phyloP scores from a whole-genome alignment of 2,888 invertebrate species.

The Sthenelais limicola region DNA sequence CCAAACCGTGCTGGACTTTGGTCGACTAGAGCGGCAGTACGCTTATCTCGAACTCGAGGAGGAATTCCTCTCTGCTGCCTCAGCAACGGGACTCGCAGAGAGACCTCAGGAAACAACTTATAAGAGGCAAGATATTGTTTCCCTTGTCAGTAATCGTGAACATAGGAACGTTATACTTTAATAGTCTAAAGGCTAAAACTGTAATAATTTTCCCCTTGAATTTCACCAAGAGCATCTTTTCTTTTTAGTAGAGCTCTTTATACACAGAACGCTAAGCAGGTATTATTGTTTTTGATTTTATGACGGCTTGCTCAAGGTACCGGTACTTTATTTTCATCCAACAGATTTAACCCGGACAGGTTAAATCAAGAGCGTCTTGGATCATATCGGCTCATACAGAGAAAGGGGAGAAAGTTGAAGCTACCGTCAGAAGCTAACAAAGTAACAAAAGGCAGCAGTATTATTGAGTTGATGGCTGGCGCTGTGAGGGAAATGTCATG shows the following conservation, averaged over 20 bases:
- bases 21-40: conserved; percentile 56
- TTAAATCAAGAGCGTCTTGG: conserved; percentile 59
- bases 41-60: conserved; percentile 54
- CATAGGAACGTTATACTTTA: too few relatives aligned
- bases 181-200: too few relatives aligned
- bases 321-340: neutral
- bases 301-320: too few relatives aligned
- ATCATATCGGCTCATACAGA: conserved; percentile 51
- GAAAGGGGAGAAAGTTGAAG: conserved; percentile 55
- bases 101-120: conserved; percentile 56
- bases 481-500: conserved; percentile 56
- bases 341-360: conserved; percentile 58
- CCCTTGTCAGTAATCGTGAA: too few relatives aligned
- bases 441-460: conserved; percentile 39
- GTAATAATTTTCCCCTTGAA: too few relatives aligned
- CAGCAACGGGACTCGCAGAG: conserved; percentile 62
- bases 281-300: too few relatives aligned
- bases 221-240: too few relatives aligned
- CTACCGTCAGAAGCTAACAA: conserved; percentile 51
- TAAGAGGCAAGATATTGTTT: conserved; percentile 51
- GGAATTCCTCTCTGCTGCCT: conserved; percentile 54
- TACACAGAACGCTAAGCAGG: too few relatives aligned
- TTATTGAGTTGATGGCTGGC: conserved; percentile 55
- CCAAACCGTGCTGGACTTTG: conserved; percentile 48
- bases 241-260: too few relatives aligned